Base-by-base conservation (phyloP, 2,888 invertebrate genomes). In the Muscina levida region DNA sequence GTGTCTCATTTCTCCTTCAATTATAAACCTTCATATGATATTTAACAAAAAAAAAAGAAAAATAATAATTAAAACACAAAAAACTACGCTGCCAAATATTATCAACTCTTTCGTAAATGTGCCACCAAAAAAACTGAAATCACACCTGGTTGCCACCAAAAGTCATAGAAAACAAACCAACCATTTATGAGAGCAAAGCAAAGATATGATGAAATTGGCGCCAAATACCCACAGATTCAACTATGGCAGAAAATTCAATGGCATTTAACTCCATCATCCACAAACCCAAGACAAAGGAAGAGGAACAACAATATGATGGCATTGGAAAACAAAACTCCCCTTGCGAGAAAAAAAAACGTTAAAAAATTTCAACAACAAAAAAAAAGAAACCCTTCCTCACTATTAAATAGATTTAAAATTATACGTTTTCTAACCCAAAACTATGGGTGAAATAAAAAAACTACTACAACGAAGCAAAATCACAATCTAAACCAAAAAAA, bases 341-440 rank as follows among this genome's bases (percentile, higher is more conserved):
- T 66, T 57, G 56, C 68, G n/a, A 77, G 71, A 68, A 65, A 71
- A 67, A 72, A 46, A 31, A 48, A 22, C 48, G 42, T 17, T 46
- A 42, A 31, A 37, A 51, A 62, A 26, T 48, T 31, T 31, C 3
- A 31, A 31, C 31, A 31, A 31, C 8, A 31, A 3, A 10, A 22
- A 39, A 66, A 68, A 44, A 44, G 4, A 53, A 44, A 73, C 73
- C 72, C 77, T 73, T 75, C 22, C 62, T 39, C n/a, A 19, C 17
- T 22, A 3, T 57, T 42, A 70, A 77, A 80, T 70, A 57, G 24
- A 72, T 75, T 72, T 77, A 53, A 82, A 82, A 82, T 77, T 75
- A 72, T 75, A 56, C 22, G 31, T 75, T 80, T 82, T 79, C 81
- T 76, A 81, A 73, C 82, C 81, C 66, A 82, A 78, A 79, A 57